Evolutionary conservation across 1,140 invertebrate genomes (phyloP), one percentile per base, ranked within the genome.

Genomic region (Carposina sasakii): DNA sequence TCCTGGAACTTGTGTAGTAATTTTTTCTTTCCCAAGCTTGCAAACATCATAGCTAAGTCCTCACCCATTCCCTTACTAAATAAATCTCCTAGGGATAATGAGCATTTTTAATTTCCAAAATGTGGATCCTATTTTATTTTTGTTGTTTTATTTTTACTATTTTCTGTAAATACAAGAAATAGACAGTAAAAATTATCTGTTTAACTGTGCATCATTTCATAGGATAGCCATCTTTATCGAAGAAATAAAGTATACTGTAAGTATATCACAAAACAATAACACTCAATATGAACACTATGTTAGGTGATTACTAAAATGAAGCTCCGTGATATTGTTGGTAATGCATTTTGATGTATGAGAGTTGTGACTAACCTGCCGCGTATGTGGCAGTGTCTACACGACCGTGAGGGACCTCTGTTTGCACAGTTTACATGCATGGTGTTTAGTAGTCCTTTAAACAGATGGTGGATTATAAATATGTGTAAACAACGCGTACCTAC

Each of bases 171-270:
- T 81, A 81, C 76, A 81, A 81, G 64, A 79, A 79, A 77, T 81
- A 76, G 77, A 71, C 68, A 85, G 81, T 88, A 86, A 86, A 88
- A 88, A 87, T 89, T 87, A 85, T 89, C 86, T 89, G 87, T 89
- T 87, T 88, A 88, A 87, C 85, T 88, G 86, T 87, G 86, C 87
- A 86, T 87, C 87, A 88, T 88, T 88, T 87, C 85, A 87, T 89
- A 89, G 87, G 87, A 88, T 88, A 88, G 87, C 87, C 86, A 84
- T 84, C 81, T 86, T 82, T 85, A 84, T 85, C 81, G 82, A 87
- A 87, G 85, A 88, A 85, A 83, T 86, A 76, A 83, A 69, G 67
- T 76, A 74, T 82, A 81, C 86, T 86, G 87, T 89, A 89, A 89
- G 87, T 89, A 89, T 86, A 81, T 85, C 83, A 85, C 81, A 81